Evolutionary conservation across 2,797 vertebrate species (phyloP).

Genomic region (Staurois parvus): DNA sequence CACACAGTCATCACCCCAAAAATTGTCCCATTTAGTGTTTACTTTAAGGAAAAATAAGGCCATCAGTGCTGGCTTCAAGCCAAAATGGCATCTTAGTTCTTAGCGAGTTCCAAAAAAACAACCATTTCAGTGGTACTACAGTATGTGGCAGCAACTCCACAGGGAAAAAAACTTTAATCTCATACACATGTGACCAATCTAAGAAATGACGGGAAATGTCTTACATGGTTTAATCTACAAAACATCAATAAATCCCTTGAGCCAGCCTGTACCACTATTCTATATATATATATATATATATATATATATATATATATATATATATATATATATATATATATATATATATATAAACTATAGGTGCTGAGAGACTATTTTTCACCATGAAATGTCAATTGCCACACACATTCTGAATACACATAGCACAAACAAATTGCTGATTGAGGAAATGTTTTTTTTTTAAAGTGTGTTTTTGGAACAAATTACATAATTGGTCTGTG

Average conservation of each 20-base stretch:
- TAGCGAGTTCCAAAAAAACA: no score
- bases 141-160: no score
- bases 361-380: slow-evolving; percentile 39
- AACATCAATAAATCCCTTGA: slow-evolving; percentile 17
- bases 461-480: slow-evolving; percentile 20
- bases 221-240: not conserved
- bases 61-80: no score
- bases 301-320: no score
- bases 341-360: not conserved
- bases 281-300: no score
- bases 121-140: no score
- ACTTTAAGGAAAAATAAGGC: no score
- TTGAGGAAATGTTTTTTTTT: slow-evolving; percentile 37
- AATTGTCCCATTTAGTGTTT: no score
- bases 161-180: no score
- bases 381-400: slow-evolving; percentile 20
- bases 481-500: slow-evolving; percentile 43
- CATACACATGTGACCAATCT: not conserved
- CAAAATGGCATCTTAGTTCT: no score
- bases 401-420: slow-evolving; percentile 25
- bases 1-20: no score
- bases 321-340: no score
- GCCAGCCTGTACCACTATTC: not conserved
- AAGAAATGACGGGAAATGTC: not conserved
- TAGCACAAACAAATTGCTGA: slow-evolving; percentile 34